Conservation (phyloP, 2,888 invertebrate species). For the Drosophila incognita region DNA sequence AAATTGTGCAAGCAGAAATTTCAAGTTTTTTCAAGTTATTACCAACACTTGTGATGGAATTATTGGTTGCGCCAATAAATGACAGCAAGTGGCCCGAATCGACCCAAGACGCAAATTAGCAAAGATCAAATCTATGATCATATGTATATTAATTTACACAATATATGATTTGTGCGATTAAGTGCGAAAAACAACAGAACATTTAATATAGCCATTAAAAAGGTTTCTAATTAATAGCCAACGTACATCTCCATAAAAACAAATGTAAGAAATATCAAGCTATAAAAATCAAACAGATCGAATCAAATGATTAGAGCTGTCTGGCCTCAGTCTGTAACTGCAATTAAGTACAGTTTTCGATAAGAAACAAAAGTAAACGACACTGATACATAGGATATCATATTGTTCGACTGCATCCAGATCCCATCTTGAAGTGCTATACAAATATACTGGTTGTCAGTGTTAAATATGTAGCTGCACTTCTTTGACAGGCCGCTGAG, state of each 20-base stretch:
- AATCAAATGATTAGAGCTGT: slow-evolving; percentile 3
- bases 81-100: slow-evolving; percentile 18
- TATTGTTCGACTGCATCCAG: background rate
- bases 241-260: slow-evolving; percentile 20
- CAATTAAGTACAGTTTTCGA: background rate
- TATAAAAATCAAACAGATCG: slow-evolving; percentile 1
- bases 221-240: slow-evolving; percentile 63
- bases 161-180: slow-evolving; percentile 52
- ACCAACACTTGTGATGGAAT: background rate
- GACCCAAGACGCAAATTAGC: slow-evolving; percentile 8
- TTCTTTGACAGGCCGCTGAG: background rate
- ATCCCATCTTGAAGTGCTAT: background rate
- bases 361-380: background rate
- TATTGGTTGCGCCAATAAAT: slow-evolving; percentile 7
- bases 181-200: slow-evolving; percentile 70
- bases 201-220: slow-evolving; percentile 73
- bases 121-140: slow-evolving; percentile 58
- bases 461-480: background rate
- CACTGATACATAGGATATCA: background rate
- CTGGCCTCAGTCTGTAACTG: background rate
- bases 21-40: no score
- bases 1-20: slow-evolving; percentile 46
- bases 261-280: slow-evolving; percentile 24
- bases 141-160: slow-evolving; percentile 66
- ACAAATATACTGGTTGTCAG: background rate